Base-by-base conservation (phyloP, 2,888 invertebrate genomes). In the Drosophila robusta region DNA sequence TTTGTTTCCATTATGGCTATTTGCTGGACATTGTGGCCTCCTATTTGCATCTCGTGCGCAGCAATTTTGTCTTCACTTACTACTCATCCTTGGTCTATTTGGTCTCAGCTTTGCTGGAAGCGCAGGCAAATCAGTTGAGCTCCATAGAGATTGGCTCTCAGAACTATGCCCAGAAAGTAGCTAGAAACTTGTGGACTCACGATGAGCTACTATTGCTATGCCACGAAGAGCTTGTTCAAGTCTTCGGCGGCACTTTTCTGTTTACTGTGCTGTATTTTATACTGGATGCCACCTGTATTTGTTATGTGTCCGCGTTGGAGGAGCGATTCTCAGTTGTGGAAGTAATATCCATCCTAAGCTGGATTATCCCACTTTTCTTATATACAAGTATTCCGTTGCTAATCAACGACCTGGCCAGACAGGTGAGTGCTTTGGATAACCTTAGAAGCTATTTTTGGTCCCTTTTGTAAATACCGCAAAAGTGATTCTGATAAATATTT, bases 221-320 rank as follows among this genome's bases (percentile, higher is more conserved):
- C 11, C 62, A 74, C 18, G 26, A 61, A 11, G 52, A 74, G 14
- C 60, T 18, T 34, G 62, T 1, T 22, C 11, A 34, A 34, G 12
- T 82, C 0, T 82, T 65, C n/a, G 77, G 77, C 0, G 79, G 62
- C 9, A 22, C 56, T 2, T 49, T 77, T 29, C 11, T 82, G 1
- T 65, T 62, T 12, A 55, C 46, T 4, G 16, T 54, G 3, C 9
- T 77, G 0, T 75, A 45, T 36, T 44, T 62, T 11, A 16, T 65
- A 3, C 12, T 77, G 49, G 69, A 82, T 22, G 29, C 56, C 2
- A 62, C 69, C 4, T 12, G 18, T n/a, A 0, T 18, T 41, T 11
- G 41, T 39, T 45, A 32, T 32, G 3, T 78, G 14, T 38, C 18
- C 4, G 36, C 65, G 8, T 29, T 64, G 26, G 32, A 51, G 8